Conservation (phyloP, 2,113 vertebrate species). For the Crotalus horridus region DNA sequence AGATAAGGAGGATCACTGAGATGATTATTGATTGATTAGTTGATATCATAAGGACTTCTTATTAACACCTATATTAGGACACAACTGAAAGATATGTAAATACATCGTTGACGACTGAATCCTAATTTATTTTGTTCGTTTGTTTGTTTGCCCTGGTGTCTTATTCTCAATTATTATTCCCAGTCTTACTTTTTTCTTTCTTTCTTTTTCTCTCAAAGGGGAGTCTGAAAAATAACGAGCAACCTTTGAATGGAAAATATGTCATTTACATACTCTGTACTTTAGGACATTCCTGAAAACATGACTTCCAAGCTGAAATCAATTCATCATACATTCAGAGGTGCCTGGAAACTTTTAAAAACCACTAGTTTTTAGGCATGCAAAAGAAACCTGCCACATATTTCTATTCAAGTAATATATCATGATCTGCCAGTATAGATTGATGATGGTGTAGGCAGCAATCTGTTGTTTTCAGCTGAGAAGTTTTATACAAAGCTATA, state of each 20-base stretch:
- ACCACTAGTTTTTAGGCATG: not conserved
- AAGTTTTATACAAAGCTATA: not conserved
- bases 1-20: too few relatives aligned
- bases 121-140: not conserved
- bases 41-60: too few relatives aligned
- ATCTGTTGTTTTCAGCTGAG: not conserved
- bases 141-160: not conserved
- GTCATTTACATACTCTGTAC: not conserved
- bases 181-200: not conserved
- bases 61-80: too few relatives aligned
- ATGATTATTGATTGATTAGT: too few relatives aligned
- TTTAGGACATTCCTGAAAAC: not conserved
- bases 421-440: not conserved
- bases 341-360: not conserved
- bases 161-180: not conserved
- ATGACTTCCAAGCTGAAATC: not conserved
- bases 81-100: too few relatives aligned
- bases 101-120: not conserved
- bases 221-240: not conserved
- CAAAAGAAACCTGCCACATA: not conserved
- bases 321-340: not conserved
- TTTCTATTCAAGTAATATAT: not conserved
- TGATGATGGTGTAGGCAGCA: not conserved
- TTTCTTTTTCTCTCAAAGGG: not conserved
- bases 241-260: not conserved